Conservation (phyloP, 2,113 vertebrate genomes). For the Rhinolophus ferrumequinum region DNA sequence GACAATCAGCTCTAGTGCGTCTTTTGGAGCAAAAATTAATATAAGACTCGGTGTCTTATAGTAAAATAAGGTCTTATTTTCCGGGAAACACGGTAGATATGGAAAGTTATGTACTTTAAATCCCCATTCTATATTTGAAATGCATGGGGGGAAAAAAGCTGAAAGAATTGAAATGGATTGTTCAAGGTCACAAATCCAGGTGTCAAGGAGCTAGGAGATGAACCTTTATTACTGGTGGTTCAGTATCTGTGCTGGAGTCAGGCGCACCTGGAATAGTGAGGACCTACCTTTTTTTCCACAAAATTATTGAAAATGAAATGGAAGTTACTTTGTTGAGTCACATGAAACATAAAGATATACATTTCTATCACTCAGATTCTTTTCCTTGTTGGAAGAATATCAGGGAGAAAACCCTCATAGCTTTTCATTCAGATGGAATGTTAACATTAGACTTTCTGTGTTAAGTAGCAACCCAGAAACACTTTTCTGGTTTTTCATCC, state of each 20-base stretch:
- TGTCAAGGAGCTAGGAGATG: background rate
- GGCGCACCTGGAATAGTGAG: background rate
- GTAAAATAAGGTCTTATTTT: too few species aligned
- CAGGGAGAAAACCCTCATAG: background rate
- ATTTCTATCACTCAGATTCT: background rate
- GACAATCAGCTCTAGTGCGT: too few species aligned
- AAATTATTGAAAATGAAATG: background rate
- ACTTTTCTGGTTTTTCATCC: background rate
- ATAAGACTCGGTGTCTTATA: too few species aligned
- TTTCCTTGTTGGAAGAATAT: background rate
- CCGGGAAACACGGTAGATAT: background rate
- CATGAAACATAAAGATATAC: background rate
- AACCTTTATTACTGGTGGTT: background rate
- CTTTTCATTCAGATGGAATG: background rate
- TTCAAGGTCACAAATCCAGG: background rate
- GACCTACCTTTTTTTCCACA: background rate
- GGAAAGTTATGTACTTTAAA: background rate
- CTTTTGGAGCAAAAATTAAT: too few species aligned
- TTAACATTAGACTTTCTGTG: background rate
- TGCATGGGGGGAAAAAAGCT: too few species aligned
- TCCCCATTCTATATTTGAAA: background rate
- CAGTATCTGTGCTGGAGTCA: background rate
- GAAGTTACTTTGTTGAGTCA: background rate
- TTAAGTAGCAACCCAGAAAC: background rate
- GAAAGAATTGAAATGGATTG: background rate